Evolutionary conservation across 2,797 vertebrate genomes (phyloP).

Genomic region (Clarias pachynema): DNA sequence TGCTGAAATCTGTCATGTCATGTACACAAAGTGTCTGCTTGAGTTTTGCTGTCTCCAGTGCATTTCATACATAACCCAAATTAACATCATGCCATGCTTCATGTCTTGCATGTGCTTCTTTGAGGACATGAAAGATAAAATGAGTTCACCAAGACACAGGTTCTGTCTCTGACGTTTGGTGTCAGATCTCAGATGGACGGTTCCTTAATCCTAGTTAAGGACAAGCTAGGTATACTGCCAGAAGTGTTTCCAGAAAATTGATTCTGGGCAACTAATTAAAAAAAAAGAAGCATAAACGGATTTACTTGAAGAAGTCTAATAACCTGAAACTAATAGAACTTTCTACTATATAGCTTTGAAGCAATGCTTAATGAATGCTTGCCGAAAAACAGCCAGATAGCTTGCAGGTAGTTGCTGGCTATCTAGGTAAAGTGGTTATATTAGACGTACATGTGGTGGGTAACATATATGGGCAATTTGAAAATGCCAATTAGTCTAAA

Average conservation of each 20-base stretch:
- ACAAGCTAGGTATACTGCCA: background rate
- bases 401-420: background rate
- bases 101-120: slow-evolving; percentile 54
- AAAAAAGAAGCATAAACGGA: background rate
- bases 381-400: background rate
- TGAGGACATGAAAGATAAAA: slow-evolving; percentile 51
- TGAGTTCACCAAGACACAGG: slow-evolving; percentile 37
- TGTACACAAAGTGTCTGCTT: background rate
- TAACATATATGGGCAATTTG: too few species aligned
- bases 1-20: slow-evolving; percentile 8
- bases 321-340: background rate
- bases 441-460: too few species aligned
- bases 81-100: slow-evolving; percentile 62
- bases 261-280: background rate
- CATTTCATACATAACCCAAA: slow-evolving; percentile 68
- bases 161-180: slow-evolving; percentile 24
- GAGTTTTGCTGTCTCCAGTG: slow-evolving; percentile 45
- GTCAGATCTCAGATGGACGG: background rate
- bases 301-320: background rate
- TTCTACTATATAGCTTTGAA: too few species aligned
- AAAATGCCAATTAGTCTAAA: too few species aligned
- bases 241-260: background rate
- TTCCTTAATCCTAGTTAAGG: background rate
- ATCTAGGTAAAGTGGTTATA: background rate
- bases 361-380: background rate